A percentile compares a stretch with the other conserved stretches of the same genome.
phyloP scores from a whole-genome alignment of 2,797 vertebrate species.

The Galagoides demidoff region DNA sequence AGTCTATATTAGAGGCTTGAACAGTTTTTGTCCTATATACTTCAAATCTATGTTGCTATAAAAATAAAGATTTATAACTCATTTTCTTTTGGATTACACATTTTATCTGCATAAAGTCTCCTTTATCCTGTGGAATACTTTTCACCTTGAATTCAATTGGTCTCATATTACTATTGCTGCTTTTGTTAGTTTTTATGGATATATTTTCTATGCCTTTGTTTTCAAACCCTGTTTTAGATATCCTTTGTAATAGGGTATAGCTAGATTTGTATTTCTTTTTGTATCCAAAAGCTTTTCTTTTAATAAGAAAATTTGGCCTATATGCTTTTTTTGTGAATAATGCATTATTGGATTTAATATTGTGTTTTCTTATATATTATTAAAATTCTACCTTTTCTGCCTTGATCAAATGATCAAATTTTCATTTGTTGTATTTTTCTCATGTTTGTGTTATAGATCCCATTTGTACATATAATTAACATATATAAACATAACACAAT shows the following conservation, averaged over 20 bases:
- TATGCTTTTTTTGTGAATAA: background rate
- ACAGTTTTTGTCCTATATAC: slow-evolving; percentile 33
- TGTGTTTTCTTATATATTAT: slow-evolving; percentile 12
- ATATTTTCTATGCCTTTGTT: slow-evolving; percentile 40
- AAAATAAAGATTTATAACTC: background rate
- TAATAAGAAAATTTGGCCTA: background rate
- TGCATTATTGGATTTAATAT: background rate
- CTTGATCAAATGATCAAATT: background rate
- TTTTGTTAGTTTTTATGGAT: slow-evolving; percentile 34
- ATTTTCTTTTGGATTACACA: slow-evolving; percentile 30
- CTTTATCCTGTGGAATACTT: background rate
- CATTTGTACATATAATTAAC: background rate
- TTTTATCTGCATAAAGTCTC: slow-evolving; percentile 50
- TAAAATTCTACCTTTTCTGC: background rate
- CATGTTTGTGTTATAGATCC: background rate
- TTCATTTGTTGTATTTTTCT: background rate
- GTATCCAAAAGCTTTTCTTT: background rate
- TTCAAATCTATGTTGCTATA: slow-evolving; percentile 7
- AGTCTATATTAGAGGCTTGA: background rate
- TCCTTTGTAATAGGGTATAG: background rate
- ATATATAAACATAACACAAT: background rate
- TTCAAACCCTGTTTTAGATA: slow-evolving; percentile 30
- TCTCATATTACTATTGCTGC: slow-evolving; percentile 12
- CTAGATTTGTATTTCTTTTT: background rate
- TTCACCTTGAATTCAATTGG: slow-evolving; percentile 48